Evolutionary conservation across 2,113 vertebrate genomes (phyloP).

Genomic region (Ctenodactylus gundi): DNA sequence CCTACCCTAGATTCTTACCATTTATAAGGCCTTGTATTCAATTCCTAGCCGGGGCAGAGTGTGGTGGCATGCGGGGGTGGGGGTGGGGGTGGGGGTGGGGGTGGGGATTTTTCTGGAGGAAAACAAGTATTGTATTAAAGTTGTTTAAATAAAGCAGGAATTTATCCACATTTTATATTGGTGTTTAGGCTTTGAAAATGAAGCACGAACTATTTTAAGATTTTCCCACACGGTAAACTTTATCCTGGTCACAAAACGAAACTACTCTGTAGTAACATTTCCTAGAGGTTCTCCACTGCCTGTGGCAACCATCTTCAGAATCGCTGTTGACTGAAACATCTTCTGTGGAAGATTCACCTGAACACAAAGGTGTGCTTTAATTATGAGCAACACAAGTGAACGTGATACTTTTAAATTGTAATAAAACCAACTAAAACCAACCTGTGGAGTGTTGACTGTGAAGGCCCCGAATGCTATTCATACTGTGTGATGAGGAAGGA

Average conservation of each 20-base stretch:
- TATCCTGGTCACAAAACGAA: background rate
- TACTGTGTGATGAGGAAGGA: background rate
- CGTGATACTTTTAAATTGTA: constrained; percentile 23
- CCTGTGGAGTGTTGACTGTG: background rate
- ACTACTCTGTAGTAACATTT: background rate
- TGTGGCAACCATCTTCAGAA: too few species aligned
- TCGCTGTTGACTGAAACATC: background rate
- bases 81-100: too few species aligned
- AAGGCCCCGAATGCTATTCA: background rate
- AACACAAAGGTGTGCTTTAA: background rate
- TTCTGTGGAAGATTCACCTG: background rate
- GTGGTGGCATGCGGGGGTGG: too few species aligned
- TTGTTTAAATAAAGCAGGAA: background rate
- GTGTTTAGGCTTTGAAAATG: background rate
- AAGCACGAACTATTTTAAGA: background rate
- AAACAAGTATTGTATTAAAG: background rate
- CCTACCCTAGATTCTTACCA: too few species aligned
- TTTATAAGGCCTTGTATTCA: too few species aligned
- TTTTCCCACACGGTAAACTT: background rate
- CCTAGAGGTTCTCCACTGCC: background rate
- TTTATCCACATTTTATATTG: background rate
- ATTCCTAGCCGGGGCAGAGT: too few species aligned
- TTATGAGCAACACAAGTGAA: background rate
- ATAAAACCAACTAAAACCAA: background rate
- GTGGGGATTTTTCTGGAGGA: background rate